These are phyloP conservation scores for Silurus aristotelis DNA, from an alignment of 2,797 vertebrate genomes.

Conservation along the genomic window DNA sequence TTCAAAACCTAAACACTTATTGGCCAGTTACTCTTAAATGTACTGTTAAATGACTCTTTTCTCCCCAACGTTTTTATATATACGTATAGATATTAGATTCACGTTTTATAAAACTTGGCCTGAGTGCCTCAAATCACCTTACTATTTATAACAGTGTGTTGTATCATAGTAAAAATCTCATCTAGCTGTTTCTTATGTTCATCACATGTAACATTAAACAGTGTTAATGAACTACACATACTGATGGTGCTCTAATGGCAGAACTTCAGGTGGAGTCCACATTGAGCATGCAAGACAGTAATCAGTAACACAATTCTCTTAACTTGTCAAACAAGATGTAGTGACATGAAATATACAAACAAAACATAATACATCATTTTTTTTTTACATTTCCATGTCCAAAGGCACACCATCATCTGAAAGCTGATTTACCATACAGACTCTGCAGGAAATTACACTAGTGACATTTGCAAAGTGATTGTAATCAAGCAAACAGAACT, in stretches of 20 bases:
- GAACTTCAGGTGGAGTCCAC: slow-evolving; percentile 1
- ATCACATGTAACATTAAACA: slow-evolving; percentile 20
- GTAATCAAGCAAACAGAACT: slow-evolving; percentile 60
- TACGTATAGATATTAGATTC: slow-evolving; percentile 25
- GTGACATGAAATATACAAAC: slow-evolving; percentile 24
- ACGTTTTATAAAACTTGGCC: not conserved
- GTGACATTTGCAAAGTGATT: slow-evolving; percentile 53
- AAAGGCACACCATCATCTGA: slow-evolving; percentile 54
- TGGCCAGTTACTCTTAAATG: slow-evolving; percentile 4
- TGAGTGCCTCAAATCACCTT: not conserved
- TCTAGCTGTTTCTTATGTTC: not conserved
- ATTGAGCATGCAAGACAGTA: slow-evolving; percentile 14
- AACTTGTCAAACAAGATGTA: slow-evolving; percentile 20
- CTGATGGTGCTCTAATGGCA: not conserved
- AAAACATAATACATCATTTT: slow-evolving; percentile 18
- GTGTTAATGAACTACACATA: slow-evolving; percentile 19
- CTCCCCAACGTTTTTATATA: not conserved
- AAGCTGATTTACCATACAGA: slow-evolving; percentile 49
- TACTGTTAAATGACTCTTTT: not conserved
- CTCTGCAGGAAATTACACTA: slow-evolving; percentile 48
- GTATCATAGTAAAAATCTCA: not conserved
- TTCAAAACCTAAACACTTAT: slow-evolving; percentile 70
- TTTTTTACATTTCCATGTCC: slow-evolving; percentile 53
- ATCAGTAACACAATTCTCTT: not conserved
- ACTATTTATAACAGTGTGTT: not conserved